phyloP scores from a whole-genome alignment of 2,888 invertebrate species.

The Eupsilia transversa region DNA sequence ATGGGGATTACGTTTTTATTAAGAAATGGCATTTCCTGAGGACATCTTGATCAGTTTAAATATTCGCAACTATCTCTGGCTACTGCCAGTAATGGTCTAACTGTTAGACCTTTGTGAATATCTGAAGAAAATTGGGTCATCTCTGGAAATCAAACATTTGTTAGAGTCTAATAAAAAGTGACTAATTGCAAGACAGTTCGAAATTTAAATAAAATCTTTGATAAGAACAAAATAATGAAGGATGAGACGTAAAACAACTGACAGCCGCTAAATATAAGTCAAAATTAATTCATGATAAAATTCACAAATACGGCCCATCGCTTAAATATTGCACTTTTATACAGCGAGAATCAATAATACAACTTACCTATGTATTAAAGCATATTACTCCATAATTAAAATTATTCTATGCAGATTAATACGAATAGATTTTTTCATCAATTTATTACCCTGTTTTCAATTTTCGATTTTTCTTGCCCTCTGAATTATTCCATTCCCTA shows the following conservation, averaged over 20 bases:
- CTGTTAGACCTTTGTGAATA: too few species aligned
- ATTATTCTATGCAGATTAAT: constrained; percentile 78
- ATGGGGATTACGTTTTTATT: not conserved
- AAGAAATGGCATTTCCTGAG: too few species aligned
- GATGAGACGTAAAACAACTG: constrained; percentile 89
- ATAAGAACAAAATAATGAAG: constrained; percentile 68
- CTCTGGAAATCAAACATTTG: too few species aligned
- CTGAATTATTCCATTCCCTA: constrained; percentile 45
- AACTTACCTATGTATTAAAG: constrained; percentile 82
- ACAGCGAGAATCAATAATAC: constrained; percentile 34
- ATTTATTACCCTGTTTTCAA: constrained; percentile 81
- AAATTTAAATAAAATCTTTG: too few species aligned
- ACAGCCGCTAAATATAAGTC: constrained; percentile 87
- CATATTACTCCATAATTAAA: constrained; percentile 73
- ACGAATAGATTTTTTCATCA: constrained; percentile 77
- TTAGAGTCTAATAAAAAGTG: too few species aligned
- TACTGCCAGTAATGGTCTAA: too few species aligned
- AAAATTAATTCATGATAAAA: constrained; percentile 74
- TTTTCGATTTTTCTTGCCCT: constrained; percentile 70
- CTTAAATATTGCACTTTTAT: constrained; percentile 12
- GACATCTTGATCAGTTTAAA: too few species aligned
- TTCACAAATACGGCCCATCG: constrained; percentile 54
- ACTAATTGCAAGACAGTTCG: too few species aligned
- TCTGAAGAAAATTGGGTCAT: too few species aligned
- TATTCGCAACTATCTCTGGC: too few species aligned